These are phyloP conservation scores for Eupithecia vulgata DNA, from an alignment of 2,888 invertebrate species.

Conservation along the genomic window DNA sequence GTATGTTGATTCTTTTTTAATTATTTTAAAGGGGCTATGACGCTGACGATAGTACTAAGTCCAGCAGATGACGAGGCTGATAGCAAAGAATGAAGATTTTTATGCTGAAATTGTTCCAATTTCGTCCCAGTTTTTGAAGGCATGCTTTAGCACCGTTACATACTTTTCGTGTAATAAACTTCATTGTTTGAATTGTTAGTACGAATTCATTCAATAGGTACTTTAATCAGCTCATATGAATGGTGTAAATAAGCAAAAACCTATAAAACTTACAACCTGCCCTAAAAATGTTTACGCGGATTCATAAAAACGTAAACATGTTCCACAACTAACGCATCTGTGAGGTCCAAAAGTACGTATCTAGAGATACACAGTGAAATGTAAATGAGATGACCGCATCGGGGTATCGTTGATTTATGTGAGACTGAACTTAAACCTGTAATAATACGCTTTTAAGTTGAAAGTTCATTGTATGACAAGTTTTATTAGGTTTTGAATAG, in stretches of 20 bases:
- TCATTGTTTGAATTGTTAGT: no score
- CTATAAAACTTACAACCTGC: not conserved
- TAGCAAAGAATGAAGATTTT: no score
- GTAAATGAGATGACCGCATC: slow-evolving; percentile 37
- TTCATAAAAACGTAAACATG: not conserved
- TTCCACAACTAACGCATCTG: slow-evolving; percentile 16
- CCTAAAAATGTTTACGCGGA: slow-evolving; percentile 2
- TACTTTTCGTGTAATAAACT: no score
- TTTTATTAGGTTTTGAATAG: not conserved
- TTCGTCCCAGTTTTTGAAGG: no score
- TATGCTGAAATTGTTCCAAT: no score
- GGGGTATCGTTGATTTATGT: slow-evolving; percentile 41
- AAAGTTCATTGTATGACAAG: slow-evolving; percentile 24
- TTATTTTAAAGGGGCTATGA: no score
- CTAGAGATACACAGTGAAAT: slow-evolving; percentile 27
- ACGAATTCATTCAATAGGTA: no score
- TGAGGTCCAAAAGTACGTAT: slow-evolving; percentile 19
- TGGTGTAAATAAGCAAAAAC: not conserved
- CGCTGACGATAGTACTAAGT: no score
- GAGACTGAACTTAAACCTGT: slow-evolving; percentile 31
- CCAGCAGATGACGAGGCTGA: no score
- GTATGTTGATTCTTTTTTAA: no score
- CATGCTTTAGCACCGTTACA: no score
- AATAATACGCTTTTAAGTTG: slow-evolving; percentile 26
- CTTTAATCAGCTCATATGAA: no score